Evolutionary conservation across 2,797 vertebrate genomes (phyloP).

Genomic region (Acanthurus lineatus): DNA sequence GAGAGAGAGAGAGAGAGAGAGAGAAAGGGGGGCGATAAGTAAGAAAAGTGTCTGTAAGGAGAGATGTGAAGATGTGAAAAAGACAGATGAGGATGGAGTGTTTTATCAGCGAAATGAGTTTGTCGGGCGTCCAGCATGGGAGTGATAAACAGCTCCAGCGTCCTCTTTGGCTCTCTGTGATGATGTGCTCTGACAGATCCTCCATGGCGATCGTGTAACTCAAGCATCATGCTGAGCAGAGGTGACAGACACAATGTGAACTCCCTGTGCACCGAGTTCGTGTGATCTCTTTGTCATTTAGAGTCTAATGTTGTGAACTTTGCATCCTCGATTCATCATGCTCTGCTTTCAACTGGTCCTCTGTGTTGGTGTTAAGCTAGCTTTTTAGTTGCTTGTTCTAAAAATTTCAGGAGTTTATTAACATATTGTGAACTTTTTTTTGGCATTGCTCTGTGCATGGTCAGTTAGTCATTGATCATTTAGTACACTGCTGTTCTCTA

Average conservation of each 20-base stretch:
- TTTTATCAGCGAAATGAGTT: conserved; percentile 19
- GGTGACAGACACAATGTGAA: conserved; percentile 18
- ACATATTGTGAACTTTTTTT: not conserved
- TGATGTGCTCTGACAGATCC: conserved; percentile 20
- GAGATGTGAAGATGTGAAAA: not conserved
- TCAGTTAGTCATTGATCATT: no score
- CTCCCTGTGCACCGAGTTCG: not conserved
- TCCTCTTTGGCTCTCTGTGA: not conserved
- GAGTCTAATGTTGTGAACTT: not conserved
- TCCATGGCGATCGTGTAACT: not conserved
- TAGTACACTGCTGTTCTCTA: no score
- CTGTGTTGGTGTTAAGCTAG: not conserved
- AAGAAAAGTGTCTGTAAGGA: not conserved
- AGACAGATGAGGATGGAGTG: conserved; percentile 7
- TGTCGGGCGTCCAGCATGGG: not conserved
- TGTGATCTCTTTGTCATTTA: not conserved
- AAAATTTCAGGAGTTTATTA: not conserved
- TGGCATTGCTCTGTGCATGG: not conserved
- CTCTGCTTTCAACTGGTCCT: not conserved
- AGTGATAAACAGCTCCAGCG: not conserved
- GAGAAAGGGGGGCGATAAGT: not conserved
- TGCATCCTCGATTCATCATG: not conserved
- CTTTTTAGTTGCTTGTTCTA: not conserved
- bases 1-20: not conserved
- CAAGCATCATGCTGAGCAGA: conserved; percentile 11